Conservation (phyloP, 2,888 invertebrate species). For the Drosophila borealis region DNA sequence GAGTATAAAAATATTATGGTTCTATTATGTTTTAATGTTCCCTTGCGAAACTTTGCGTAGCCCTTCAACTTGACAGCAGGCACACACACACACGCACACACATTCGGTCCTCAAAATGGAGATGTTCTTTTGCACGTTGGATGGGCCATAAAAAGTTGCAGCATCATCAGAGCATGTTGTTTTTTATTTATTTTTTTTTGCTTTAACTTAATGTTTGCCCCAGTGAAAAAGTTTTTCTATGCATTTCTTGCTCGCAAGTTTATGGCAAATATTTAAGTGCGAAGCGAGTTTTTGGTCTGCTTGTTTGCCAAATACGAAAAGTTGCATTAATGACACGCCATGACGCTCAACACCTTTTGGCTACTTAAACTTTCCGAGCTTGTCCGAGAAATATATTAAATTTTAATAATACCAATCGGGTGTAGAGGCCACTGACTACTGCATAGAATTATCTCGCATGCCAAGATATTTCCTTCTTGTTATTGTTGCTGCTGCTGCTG, state of each 20-base stretch:
- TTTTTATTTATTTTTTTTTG: slow-evolving; percentile 11
- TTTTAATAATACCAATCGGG: slow-evolving; percentile 54
- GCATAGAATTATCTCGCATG: slow-evolving; percentile 14
- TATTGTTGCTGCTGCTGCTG: slow-evolving; percentile 8
- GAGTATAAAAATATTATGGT: slow-evolving; percentile 31
- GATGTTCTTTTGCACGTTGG: slow-evolving; percentile 54
- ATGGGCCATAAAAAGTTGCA: slow-evolving; percentile 65
- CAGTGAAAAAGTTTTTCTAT: slow-evolving; percentile 62
- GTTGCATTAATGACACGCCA: slow-evolving; percentile 58
- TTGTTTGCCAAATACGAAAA: slow-evolving; percentile 47
- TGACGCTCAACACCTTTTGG: slow-evolving; percentile 55
- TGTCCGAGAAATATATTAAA: slow-evolving; percentile 40
- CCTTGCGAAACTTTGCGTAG: slow-evolving; percentile 31
- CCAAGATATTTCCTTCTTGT: slow-evolving; percentile 13
- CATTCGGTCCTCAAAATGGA: slow-evolving; percentile 47
- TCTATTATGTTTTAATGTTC: slow-evolving; percentile 33
- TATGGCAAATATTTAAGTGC: slow-evolving; percentile 69
- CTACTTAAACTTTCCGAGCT: slow-evolving; percentile 40
- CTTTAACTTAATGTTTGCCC: slow-evolving; percentile 27
- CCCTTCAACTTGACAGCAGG: slow-evolving; percentile 13
- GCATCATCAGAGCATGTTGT: slow-evolving; percentile 61
- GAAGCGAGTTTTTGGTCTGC: slow-evolving; percentile 32
- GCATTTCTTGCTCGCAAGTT: slow-evolving; percentile 50
- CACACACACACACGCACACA: slow-evolving; percentile 1
- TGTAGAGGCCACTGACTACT: slow-evolving; percentile 6